Percentiles rank a stretch among this genome's conserved stretches.
These are phyloP conservation scores for Heterotilapia buettikoferi DNA, from an alignment of 2,113 vertebrate species.

Conservation along the genomic window DNA sequence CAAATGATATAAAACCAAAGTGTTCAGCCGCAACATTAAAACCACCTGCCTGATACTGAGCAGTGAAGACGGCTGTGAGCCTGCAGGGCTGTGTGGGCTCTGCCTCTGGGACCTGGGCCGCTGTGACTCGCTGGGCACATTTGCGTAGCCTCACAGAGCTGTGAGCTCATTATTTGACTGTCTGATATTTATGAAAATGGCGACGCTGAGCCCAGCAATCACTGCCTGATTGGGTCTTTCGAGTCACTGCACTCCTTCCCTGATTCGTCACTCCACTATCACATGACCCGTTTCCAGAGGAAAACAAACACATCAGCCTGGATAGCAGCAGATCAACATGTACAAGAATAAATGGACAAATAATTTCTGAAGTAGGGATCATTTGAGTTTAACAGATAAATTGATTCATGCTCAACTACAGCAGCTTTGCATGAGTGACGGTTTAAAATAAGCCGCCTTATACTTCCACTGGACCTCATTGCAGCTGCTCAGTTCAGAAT, in stretches of 20 bases:
- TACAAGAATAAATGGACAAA: neutral
- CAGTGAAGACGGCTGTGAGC: accelerated
- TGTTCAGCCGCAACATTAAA: accelerated
- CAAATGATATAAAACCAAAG: neutral
- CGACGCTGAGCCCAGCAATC: accelerated
- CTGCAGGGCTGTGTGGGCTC: neutral
- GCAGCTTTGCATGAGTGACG: neutral
- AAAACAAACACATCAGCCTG: neutral
- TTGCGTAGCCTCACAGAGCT: neutral
- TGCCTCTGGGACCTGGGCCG: neutral
- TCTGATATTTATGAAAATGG: neutral
- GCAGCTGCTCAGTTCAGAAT: neutral
- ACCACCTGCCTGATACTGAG: accelerated
- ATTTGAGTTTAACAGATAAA: neutral
- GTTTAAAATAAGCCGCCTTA: neutral
- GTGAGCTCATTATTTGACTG: neutral
- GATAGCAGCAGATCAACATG: neutral
- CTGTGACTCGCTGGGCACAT: accelerated
- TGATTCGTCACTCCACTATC: neutral
- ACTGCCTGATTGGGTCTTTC: accelerated
- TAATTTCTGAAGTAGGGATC: neutral
- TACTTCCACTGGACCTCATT: neutral
- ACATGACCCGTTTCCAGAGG: neutral
- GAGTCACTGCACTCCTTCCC: neutral
- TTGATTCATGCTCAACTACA: neutral